phyloP scores from a whole-genome alignment of 2,797 vertebrate species.

The Anabacerthia variegaticeps region DNA sequence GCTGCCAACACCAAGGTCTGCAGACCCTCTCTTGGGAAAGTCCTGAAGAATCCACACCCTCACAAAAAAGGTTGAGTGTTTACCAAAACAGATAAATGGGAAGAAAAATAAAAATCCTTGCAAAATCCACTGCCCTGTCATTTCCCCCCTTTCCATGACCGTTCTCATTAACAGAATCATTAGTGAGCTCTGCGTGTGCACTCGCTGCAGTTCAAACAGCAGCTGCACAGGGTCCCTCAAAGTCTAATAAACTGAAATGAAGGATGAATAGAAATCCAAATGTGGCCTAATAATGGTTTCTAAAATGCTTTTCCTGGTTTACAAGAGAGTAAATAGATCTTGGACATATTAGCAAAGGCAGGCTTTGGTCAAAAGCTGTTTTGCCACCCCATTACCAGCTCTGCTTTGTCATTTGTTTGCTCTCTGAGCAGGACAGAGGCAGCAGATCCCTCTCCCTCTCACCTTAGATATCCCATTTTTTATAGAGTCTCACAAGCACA shows the following conservation, averaged over 20 bases:
- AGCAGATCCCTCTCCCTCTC: not conserved
- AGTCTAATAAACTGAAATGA: conserved; percentile 55
- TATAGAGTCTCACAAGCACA: not conserved
- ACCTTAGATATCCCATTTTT: not conserved
- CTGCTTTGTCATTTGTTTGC: not conserved
- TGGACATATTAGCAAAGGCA: not conserved
- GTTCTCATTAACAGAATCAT: conserved; percentile 16
- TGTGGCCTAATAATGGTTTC: not conserved
- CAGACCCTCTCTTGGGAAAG: not conserved
- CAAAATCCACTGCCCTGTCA: not conserved
- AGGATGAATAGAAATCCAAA: conserved; percentile 43
- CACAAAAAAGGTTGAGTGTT: not conserved
- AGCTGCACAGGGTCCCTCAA: conserved; percentile 42
- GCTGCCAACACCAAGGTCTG: not conserved
- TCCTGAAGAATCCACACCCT: not conserved
- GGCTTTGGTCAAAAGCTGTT: not conserved
- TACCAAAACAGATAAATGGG: not conserved
- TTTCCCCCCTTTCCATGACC: not conserved
- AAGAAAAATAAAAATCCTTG: not conserved
- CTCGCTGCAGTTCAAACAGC: conserved; percentile 24
- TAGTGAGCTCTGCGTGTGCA: not conserved
- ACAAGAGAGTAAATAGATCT: not conserved
- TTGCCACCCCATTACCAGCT: not conserved
- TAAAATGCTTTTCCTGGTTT: not conserved
- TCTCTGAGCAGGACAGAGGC: not conserved